Conservation (phyloP, 1,140 invertebrate species). For the Magallana gigas region DNA sequence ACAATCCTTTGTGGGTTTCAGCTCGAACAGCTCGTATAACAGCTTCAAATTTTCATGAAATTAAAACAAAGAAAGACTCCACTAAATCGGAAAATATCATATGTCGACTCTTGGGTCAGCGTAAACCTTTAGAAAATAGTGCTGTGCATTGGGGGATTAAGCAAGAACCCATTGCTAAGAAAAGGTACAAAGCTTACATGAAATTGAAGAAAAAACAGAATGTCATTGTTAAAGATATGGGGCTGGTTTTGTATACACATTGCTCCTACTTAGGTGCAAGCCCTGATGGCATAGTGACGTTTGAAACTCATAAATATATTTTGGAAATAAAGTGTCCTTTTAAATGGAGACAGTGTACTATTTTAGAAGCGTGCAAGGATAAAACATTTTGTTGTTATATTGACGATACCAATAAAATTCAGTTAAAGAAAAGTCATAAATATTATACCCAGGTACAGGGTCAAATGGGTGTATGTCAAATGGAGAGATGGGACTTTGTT, state of each 20-base stretch:
- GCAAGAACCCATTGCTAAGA: too few relatives aligned
- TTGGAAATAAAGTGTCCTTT: too few relatives aligned
- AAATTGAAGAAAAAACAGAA: too few relatives aligned
- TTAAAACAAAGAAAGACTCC: constrained; percentile 37
- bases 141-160: too few relatives aligned
- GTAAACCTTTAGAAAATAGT: neutral
- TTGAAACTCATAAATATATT: too few relatives aligned
- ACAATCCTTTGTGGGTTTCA: constrained; percentile 34
- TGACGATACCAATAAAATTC: neutral
- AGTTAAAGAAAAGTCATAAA: constrained; percentile 39
- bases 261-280: too few relatives aligned
- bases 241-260: too few relatives aligned
- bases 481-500: constrained; percentile 32
- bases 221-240: too few relatives aligned
- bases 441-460: constrained; percentile 39
- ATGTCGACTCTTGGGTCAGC: neutral
- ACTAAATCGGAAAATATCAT: constrained; percentile 30
- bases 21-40: constrained; percentile 24
- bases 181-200: too few relatives aligned
- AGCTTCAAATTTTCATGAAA: constrained; percentile 40
- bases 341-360: neutral
- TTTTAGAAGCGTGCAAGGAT: neutral
- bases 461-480: constrained; percentile 15
- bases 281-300: too few relatives aligned
- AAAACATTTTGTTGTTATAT: neutral